Conservation (phyloP, 2,888 invertebrate species). For the Cosmorhoe ocellata region DNA sequence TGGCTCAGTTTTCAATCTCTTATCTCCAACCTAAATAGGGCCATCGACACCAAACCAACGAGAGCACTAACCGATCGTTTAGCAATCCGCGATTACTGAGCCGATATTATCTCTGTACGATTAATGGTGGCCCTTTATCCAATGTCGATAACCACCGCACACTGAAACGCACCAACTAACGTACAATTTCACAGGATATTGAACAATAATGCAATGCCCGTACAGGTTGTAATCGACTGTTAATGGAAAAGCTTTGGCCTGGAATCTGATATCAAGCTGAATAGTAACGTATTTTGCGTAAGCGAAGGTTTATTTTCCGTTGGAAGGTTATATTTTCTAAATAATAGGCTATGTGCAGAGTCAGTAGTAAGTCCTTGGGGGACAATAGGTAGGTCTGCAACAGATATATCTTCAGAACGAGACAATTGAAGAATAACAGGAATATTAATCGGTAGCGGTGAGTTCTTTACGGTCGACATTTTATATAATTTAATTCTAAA, state of each 20-base stretch:
- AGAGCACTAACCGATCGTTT: conserved; percentile 69
- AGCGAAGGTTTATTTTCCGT: conserved; percentile 35
- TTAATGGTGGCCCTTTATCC: conserved; percentile 77
- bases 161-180: conserved; percentile 44
- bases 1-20: conserved; percentile 31
- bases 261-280: conserved; percentile 11
- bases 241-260: conserved; percentile 26
- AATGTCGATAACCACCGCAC: conserved; percentile 57
- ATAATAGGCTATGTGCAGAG: conserved; percentile 61
- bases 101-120: conserved; percentile 75
- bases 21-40: conserved; percentile 41
- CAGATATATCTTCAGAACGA: conserved; percentile 73
- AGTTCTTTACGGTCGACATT: conserved; percentile 41
- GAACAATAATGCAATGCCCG: conserved; percentile 11
- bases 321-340: conserved; percentile 36
- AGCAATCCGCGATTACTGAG: conserved; percentile 75
- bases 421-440: conserved; percentile 74
- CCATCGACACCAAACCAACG: conserved; percentile 53
- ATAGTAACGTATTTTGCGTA: conserved; percentile 20
- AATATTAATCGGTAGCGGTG: conserved; percentile 65
- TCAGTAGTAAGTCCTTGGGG: conserved; percentile 72
- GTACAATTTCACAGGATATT: conserved; percentile 31
- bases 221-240: conserved; percentile 32
- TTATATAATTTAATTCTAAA: conserved; percentile 31
- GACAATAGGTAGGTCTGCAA: conserved; percentile 73